A percentile compares a stretch with the other conserved stretches of the same genome.
Conservation (phyloP, 2,113 vertebrate species). For the Bostrychus sinensis region DNA sequence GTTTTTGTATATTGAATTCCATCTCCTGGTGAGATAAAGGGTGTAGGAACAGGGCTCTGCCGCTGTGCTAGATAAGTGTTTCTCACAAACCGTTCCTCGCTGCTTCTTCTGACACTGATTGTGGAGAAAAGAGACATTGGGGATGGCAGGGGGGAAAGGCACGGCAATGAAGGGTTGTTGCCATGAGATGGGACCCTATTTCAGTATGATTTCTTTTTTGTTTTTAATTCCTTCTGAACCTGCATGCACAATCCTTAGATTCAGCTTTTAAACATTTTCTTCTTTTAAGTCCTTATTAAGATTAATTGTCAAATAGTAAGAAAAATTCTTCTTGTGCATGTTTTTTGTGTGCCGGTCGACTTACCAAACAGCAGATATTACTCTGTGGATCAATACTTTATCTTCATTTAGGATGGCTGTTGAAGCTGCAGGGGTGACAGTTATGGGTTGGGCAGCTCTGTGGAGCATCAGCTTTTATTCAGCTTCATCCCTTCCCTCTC, state of each 20-base stretch:
- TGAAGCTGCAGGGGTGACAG: slow-evolving; percentile 73
- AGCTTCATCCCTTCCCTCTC: slow-evolving; percentile 73
- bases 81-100: slow-evolving; percentile 80
- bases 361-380: slow-evolving; percentile 65
- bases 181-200: slow-evolving; percentile 71
- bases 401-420: slow-evolving; percentile 73
- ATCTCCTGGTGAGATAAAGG: slow-evolving; percentile 90
- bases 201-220: slow-evolving; percentile 69
- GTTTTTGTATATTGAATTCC: slow-evolving; percentile 92
- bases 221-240: slow-evolving; percentile 76
- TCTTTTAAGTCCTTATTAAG: slow-evolving; percentile 27
- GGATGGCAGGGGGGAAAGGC: slow-evolving; percentile 61
- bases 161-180: slow-evolving; percentile 43
- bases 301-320: slow-evolving; percentile 59
- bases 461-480: slow-evolving; percentile 79
- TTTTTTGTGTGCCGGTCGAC: slow-evolving; percentile 47
- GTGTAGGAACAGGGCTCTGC: slow-evolving; percentile 89
- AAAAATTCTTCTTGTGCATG: slow-evolving; percentile 35
- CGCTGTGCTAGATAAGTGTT: slow-evolving; percentile 85
- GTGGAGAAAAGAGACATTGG: slow-evolving; percentile 81
- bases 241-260: slow-evolving; percentile 48
- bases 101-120: slow-evolving; percentile 81
- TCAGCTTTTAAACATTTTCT: slow-evolving; percentile 32
- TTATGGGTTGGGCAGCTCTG: slow-evolving; percentile 76
- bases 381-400: slow-evolving; percentile 68